These are phyloP conservation scores for Euborellia annulipes DNA, from an alignment of 1,140 invertebrate species.

Conservation along the genomic window DNA sequence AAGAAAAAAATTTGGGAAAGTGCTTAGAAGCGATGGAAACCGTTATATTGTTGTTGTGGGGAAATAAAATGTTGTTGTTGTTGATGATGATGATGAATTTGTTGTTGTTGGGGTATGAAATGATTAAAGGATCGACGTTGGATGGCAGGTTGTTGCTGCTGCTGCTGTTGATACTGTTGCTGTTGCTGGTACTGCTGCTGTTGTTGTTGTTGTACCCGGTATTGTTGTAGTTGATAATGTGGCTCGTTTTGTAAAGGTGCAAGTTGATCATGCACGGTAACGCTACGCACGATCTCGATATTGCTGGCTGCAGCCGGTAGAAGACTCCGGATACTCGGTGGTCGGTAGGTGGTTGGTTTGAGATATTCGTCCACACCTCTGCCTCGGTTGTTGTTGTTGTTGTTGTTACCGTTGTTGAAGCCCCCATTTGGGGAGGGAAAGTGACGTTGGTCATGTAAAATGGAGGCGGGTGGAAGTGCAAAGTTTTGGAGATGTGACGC, in stretches of 20 bases:
- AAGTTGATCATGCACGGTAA: slow-evolving; percentile 9
- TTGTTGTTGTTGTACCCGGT: slow-evolving; percentile 13
- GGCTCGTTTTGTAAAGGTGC: slow-evolving; percentile 8
- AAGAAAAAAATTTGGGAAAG: too few species aligned
- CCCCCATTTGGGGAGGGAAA: too few species aligned
- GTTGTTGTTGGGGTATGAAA: slow-evolving; percentile 1
- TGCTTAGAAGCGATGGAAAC: background rate
- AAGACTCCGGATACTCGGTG: background rate
- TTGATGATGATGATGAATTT: slow-evolving; percentile 5
- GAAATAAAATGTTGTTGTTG: slow-evolving; percentile 5
- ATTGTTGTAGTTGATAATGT: slow-evolving; percentile 1
- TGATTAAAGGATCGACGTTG: too few species aligned
- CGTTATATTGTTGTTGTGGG: background rate
- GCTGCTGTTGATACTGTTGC: slow-evolving; percentile 21
- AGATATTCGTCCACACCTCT: too few species aligned
- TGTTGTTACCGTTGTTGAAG: background rate
- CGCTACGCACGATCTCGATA: slow-evolving; percentile 8
- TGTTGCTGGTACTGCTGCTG: slow-evolving; percentile 14
- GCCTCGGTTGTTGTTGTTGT: background rate
- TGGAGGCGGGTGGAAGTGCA: background rate
- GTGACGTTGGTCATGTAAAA: too few species aligned
- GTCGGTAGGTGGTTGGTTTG: background rate
- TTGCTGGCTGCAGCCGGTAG: slow-evolving; percentile 8
- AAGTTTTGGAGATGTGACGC: background rate
- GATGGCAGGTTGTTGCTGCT: slow-evolving; percentile 22